Conservation (phyloP, 2,113 vertebrate genomes). For the Loxodonta africana region DNA sequence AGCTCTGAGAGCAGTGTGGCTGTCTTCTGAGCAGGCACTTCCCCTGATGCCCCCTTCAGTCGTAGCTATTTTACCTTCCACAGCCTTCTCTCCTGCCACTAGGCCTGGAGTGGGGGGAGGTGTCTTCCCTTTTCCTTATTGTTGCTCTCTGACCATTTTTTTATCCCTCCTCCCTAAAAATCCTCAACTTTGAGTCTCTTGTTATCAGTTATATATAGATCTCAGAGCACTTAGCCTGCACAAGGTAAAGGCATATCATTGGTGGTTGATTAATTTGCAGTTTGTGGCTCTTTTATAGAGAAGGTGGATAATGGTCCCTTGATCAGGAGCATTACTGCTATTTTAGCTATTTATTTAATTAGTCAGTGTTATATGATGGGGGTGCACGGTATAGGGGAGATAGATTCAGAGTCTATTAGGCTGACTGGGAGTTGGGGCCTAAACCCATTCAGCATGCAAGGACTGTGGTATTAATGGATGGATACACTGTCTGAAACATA, state of each 20-base stretch:
- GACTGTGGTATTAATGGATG: neutral
- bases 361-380: neutral
- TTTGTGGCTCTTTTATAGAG: slow-evolving; percentile 23
- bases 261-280: neutral
- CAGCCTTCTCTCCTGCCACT: neutral
- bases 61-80: neutral
- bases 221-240: neutral
- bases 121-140: neutral
- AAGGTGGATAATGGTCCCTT: neutral
- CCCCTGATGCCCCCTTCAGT: neutral
- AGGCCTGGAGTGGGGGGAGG: neutral
- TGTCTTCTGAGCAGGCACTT: neutral
- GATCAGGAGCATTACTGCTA: neutral
- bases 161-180: neutral
- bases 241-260: neutral
- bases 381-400: neutral
- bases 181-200: neutral
- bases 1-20: neutral
- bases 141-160: slow-evolving; percentile 13
- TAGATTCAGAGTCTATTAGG: neutral
- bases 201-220: neutral
- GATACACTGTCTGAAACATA: neutral
- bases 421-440: neutral
- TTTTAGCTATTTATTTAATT: neutral
- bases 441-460: neutral